Evolutionary conservation across 2,888 invertebrate genomes (phyloP).

Genomic region (Thalpophila matura): DNA sequence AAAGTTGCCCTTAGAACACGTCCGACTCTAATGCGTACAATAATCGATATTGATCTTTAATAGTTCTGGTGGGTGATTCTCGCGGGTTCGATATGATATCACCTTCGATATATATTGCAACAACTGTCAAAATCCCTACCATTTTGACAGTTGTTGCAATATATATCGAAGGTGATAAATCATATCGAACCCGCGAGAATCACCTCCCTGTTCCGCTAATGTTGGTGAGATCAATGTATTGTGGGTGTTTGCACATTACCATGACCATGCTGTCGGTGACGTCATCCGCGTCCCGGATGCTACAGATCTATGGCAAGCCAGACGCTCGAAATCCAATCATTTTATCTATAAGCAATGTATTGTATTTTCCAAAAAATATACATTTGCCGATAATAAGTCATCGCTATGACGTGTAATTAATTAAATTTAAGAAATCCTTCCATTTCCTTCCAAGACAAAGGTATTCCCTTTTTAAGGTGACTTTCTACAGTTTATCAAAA

Average conservation of each 20-base stretch:
- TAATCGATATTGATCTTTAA: conserved; percentile 48
- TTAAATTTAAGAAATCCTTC: no score
- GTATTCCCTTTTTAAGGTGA: conserved; percentile 28
- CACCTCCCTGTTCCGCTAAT: no score
- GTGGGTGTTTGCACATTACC: conserved; percentile 45
- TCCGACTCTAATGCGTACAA: conserved; percentile 54
- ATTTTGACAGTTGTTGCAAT: no score
- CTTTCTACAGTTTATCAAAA: conserved; percentile 30
- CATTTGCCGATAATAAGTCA: neutral
- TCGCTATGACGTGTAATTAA: no score
- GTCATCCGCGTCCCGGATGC: conserved; percentile 68
- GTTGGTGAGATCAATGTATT: conserved; percentile 43
- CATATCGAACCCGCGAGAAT: no score
- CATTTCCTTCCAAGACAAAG: no score
- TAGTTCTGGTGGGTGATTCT: no score
- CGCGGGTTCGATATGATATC: no score
- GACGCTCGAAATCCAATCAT: conserved; percentile 58
- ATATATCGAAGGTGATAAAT: no score
- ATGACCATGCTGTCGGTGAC: conserved; percentile 54
- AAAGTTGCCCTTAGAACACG: conserved; percentile 60
- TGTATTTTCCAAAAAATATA: conserved; percentile 7
- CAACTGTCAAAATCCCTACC: no score
- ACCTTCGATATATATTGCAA: no score
- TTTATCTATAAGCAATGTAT: conserved; percentile 30
- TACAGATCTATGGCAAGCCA: conserved; percentile 58